phyloP scores from a whole-genome alignment of 2,113 vertebrate species.

The Buteo buteo region DNA sequence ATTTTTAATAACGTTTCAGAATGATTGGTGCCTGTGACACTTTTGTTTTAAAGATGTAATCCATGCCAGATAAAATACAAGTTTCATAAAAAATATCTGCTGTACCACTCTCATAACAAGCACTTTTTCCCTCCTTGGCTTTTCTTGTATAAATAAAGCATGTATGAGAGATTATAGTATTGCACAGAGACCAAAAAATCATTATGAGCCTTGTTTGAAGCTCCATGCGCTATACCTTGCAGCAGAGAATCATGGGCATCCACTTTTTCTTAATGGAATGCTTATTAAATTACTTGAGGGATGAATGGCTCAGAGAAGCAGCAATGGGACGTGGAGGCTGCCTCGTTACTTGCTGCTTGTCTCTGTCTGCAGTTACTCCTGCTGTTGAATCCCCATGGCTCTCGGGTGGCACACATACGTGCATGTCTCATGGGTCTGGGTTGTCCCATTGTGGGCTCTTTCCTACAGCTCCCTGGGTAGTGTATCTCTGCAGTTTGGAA shows the following conservation, averaged over 20 bases:
- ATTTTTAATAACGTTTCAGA: slow-evolving; percentile 4
- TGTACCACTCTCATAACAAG: background rate
- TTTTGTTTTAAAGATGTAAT: slow-evolving; percentile 3
- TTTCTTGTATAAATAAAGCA: background rate
- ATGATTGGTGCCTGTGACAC: background rate
- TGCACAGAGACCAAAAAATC: background rate
- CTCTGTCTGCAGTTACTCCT: background rate
- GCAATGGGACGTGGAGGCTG: background rate
- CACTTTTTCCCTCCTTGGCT: background rate
- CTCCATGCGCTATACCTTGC: background rate
- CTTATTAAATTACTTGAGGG: background rate
- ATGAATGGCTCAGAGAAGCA: background rate
- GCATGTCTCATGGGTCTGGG: fast-evolving
- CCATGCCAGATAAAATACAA: background rate
- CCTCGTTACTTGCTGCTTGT: background rate
- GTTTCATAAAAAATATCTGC: background rate
- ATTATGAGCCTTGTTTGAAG: background rate
- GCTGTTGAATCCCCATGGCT: background rate
- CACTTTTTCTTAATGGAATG: background rate
- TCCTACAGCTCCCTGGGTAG: background rate
- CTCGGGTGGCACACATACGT: background rate
- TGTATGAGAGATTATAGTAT: background rate
- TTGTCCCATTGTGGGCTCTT: background rate
- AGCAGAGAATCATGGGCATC: background rate
- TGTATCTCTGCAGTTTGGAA: background rate